phyloP scores from a whole-genome alignment of 92 coral and sea anemone genomes.

The Plumapathes pennacea region DNA sequence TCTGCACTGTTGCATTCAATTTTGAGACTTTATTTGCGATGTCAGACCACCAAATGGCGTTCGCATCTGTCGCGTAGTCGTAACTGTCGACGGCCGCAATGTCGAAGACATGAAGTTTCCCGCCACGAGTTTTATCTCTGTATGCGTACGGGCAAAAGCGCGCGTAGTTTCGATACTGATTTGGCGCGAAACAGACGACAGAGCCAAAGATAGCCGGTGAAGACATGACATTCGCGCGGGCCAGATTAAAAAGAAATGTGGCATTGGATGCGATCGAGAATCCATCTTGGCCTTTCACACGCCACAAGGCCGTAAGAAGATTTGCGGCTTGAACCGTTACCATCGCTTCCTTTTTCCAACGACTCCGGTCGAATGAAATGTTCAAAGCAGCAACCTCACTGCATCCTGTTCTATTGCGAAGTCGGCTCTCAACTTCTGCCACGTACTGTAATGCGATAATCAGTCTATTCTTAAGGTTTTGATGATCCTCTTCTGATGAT shows the following conservation, averaged over 20 bases:
- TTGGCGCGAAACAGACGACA: constrained; percentile 70
- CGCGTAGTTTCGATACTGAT: constrained; percentile 54
- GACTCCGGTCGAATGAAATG: constrained; percentile 27
- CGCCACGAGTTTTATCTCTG: constrained; percentile 25
- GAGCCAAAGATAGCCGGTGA: constrained; percentile 73
- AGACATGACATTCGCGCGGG: constrained; percentile 54
- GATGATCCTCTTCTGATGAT: too few species aligned
- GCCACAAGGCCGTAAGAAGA: constrained; percentile 74
- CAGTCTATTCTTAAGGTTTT: too few species aligned
- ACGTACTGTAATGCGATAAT: constrained; percentile 27
- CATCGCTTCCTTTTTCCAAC: constrained; percentile 64
- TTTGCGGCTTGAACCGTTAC: constrained; percentile 66
- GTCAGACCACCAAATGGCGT: constrained; percentile 72
- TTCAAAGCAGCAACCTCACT: constrained; percentile 15
- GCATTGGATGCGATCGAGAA: constrained; percentile 48
- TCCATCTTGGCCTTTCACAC: constrained; percentile 16
- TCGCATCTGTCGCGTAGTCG: constrained; percentile 44
- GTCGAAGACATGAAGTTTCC: constrained; percentile 59
- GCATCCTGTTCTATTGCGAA: constrained; percentile 16
- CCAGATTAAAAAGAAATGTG: constrained; percentile 38
- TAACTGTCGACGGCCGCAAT: constrained; percentile 50
- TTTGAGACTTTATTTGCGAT: constrained; percentile 33
- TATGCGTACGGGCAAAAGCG: constrained; percentile 90
- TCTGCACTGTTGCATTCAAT: constrained; percentile 9
- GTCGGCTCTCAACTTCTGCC: constrained; percentile 17